These are phyloP conservation scores for Tragopan temminckii DNA, from an alignment of 2,797 vertebrate species.

Conservation along the genomic window DNA sequence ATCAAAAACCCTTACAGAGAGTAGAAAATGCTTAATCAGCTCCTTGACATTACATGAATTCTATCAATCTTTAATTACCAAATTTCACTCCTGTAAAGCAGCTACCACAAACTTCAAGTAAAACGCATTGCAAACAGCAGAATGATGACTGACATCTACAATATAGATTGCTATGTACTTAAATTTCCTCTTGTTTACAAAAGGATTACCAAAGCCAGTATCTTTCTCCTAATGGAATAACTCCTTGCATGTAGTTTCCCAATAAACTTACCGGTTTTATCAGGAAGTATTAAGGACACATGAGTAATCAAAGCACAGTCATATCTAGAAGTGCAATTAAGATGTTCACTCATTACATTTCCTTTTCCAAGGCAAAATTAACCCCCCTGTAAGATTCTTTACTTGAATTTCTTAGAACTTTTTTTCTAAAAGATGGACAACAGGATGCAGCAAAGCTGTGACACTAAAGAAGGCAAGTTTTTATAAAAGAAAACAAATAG, in stretches of 20 bases:
- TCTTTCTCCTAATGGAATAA: neutral
- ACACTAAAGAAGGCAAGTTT: neutral
- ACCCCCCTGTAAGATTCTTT: neutral
- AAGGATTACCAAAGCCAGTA: neutral
- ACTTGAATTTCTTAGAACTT: neutral
- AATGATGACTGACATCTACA: neutral
- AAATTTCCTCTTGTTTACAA: neutral
- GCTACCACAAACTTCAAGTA: neutral
- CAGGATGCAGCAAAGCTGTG: neutral
- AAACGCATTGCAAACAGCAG: neutral
- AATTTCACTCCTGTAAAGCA: conserved; percentile 18
- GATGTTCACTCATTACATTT: neutral
- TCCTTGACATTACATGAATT: neutral
- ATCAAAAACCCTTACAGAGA: conserved; percentile 4
- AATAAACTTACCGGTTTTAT: neutral
- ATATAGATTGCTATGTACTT: neutral
- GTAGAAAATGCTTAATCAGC: conserved; percentile 10
- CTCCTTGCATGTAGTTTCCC: neutral
- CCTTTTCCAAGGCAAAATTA: conserved; percentile 30
- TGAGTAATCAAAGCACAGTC: neutral
- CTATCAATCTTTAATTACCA: conserved; percentile 9
- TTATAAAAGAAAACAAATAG: neutral
- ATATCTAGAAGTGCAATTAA: neutral
- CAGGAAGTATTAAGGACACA: neutral
- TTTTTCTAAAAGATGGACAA: neutral